A percentile compares a stretch with the other conserved stretches of the same genome.
Evolutionary conservation across 2,888 invertebrate genomes (phyloP).

Genomic region (Lissocephala sabroskyi): DNA sequence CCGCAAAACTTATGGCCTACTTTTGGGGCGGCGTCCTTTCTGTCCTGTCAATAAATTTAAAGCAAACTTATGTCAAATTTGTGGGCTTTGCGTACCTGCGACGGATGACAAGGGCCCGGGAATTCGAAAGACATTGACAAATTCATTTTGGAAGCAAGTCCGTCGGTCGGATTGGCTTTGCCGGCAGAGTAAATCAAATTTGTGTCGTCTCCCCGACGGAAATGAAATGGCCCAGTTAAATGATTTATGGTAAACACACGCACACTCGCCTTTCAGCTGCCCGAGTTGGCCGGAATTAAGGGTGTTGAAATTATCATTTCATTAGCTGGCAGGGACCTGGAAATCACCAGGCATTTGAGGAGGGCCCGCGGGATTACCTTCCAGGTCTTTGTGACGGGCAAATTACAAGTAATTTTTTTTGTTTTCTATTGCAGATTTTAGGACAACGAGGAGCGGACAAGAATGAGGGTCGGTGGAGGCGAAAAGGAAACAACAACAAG

Average conservation of each 20-base stretch:
- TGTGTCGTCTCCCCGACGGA: constrained; percentile 49
- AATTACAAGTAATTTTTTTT: constrained; percentile 62
- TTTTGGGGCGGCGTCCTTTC: constrained; percentile 42
- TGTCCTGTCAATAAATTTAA: constrained; percentile 63
- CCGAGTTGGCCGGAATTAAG: too few species aligned
- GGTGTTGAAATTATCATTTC: constrained; percentile 58
- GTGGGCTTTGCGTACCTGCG: constrained; percentile 11
- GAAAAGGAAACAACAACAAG: constrained; percentile 9
- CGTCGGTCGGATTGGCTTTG: constrained; percentile 5
- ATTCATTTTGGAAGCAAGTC: constrained; percentile 40
- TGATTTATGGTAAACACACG: constrained; percentile 45
- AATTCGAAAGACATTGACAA: constrained; percentile 62
- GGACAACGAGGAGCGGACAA: constrained; percentile 8
- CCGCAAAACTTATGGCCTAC: too few species aligned
- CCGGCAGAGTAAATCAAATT: constrained; percentile 57
- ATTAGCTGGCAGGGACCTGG: constrained; percentile 65
- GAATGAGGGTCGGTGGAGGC: constrained; percentile 16
- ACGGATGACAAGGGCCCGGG: constrained; percentile 6
- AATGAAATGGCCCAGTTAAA: constrained; percentile 67
- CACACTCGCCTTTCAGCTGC: constrained; percentile 6
- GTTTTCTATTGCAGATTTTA: constrained; percentile 64
- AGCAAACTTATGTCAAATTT: constrained; percentile 41
- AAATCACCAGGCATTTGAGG: too few species aligned
- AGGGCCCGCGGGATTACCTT: too few species aligned
- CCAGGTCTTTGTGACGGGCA: constrained; percentile 28